phyloP scores from a whole-genome alignment of 2,888 invertebrate genomes.

The Serripes groenlandicus region DNA sequence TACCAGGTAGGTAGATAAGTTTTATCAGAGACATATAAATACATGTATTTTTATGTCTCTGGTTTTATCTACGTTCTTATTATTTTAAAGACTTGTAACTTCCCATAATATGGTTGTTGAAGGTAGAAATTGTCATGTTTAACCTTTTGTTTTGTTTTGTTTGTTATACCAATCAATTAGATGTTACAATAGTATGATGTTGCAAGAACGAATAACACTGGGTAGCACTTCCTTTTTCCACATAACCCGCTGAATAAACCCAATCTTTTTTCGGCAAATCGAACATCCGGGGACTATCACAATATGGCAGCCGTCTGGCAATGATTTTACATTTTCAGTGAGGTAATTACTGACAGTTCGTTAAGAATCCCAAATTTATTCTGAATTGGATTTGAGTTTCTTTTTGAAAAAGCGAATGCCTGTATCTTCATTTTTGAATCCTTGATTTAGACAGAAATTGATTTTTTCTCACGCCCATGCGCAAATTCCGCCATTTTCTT shows the following conservation, averaged over 20 bases:
- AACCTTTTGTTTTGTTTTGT: no score
- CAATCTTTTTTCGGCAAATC: background rate
- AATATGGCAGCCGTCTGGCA: constrained; percentile 83
- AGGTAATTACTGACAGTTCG: background rate
- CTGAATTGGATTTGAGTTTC: background rate
- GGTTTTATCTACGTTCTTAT: no score
- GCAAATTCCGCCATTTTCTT: constrained; percentile 45
- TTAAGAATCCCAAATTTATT: background rate
- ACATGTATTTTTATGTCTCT: no score
- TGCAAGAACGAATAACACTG: no score
- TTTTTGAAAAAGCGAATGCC: background rate
- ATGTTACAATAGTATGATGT: no score
- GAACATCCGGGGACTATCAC: constrained; percentile 77
- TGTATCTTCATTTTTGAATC: background rate
- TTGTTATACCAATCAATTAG: no score
- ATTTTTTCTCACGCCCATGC: constrained; percentile 29
- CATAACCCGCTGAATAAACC: background rate
- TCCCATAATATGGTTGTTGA: no score
- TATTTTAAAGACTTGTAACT: no score
- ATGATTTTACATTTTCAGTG: constrained; percentile 54
- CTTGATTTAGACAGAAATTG: background rate
- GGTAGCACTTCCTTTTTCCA: no score
- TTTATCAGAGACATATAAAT: no score
- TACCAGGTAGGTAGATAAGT: no score
- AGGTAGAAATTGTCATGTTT: no score